Evolutionary conservation across 1,140 invertebrate species (phyloP).

Genomic region (Coboldia fuscipes): DNA sequence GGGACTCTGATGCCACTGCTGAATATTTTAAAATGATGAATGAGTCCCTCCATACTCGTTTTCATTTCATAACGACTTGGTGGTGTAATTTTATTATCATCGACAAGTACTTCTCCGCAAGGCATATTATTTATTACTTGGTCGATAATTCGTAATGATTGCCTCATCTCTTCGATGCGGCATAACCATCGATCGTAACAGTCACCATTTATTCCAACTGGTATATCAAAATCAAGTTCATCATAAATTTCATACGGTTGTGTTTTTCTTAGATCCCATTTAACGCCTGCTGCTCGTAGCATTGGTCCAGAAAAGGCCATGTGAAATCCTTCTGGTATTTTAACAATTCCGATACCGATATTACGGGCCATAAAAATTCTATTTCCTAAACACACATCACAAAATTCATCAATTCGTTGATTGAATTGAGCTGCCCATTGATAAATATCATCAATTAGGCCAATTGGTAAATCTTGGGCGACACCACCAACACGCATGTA

Average conservation of each 20-base stretch:
- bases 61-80: slow-evolving; percentile 70
- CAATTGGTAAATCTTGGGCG: slow-evolving; percentile 53
- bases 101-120: slow-evolving; percentile 53
- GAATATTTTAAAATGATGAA: slow-evolving; percentile 75
- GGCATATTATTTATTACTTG: slow-evolving; percentile 79
- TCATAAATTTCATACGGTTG: slow-evolving; percentile 76
- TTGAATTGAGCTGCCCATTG: slow-evolving; percentile 48
- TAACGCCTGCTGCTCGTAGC: slow-evolving; percentile 60
- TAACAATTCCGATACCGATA: slow-evolving; percentile 53
- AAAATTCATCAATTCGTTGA: slow-evolving; percentile 63
- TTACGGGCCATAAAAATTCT: slow-evolving; percentile 61
- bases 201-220: slow-evolving; percentile 63
- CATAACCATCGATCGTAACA: slow-evolving; percentile 48
- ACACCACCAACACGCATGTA: slow-evolving; percentile 72
- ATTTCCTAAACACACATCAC: slow-evolving; percentile 62
- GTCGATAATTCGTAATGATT: slow-evolving; percentile 48
- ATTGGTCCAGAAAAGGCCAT: slow-evolving; percentile 65
- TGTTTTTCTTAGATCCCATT: slow-evolving; percentile 71
- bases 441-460: slow-evolving; percentile 66
- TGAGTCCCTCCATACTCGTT: slow-evolving; percentile 68
- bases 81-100: slow-evolving; percentile 63
- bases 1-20: slow-evolving; percentile 63
- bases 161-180: slow-evolving; percentile 59
- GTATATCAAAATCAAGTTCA: slow-evolving; percentile 66
- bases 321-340: slow-evolving; percentile 60